Percentiles rank a stretch among this genome's conserved stretches.
Conservation (phyloP, 1,140 invertebrate species). For the Drosophila littoralis region DNA sequence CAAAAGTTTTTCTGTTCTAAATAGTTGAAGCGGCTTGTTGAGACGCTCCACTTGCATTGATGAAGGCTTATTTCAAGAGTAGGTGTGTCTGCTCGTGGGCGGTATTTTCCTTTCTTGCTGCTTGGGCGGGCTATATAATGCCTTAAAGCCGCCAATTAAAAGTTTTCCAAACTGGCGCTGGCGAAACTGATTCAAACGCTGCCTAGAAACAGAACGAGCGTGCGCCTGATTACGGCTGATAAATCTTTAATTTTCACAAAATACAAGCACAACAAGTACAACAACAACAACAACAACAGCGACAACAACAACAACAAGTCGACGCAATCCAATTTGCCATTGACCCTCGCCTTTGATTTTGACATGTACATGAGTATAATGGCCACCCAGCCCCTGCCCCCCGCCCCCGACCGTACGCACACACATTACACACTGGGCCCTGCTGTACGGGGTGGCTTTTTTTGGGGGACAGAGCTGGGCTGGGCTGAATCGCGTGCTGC, state of each 20-base stretch:
- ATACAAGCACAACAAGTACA: constrained; percentile 20
- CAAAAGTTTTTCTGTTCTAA: constrained; percentile 59
- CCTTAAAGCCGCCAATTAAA: constrained; percentile 81
- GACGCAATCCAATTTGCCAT: constrained; percentile 66
- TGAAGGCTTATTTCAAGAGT: constrained; percentile 64
- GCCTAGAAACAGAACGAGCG: constrained; percentile 10
- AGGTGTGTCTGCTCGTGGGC: constrained; percentile 6
- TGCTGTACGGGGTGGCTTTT: background rate
- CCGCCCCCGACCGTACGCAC: background rate
- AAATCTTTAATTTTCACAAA: constrained; percentile 66
- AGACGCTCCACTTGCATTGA: constrained; percentile 68
- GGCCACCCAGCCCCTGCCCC: background rate
- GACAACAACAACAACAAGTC: constrained; percentile 17
- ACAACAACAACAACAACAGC: constrained; percentile 2
- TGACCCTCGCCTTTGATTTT: constrained; percentile 67
- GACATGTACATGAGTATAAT: constrained; percentile 32
- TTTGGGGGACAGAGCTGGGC: background rate
- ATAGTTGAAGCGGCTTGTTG: constrained; percentile 53
- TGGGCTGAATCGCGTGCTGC: constrained; percentile 51
- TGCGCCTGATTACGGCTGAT: constrained; percentile 43
- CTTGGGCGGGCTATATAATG: constrained; percentile 45
- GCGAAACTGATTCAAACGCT: constrained; percentile 5
- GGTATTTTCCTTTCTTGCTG: constrained; percentile 22
- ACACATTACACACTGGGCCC: too few relatives aligned
- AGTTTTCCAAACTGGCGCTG: constrained; percentile 50